phyloP scores from a whole-genome alignment of 1,140 invertebrate genomes.

The Drusus annulatus region DNA sequence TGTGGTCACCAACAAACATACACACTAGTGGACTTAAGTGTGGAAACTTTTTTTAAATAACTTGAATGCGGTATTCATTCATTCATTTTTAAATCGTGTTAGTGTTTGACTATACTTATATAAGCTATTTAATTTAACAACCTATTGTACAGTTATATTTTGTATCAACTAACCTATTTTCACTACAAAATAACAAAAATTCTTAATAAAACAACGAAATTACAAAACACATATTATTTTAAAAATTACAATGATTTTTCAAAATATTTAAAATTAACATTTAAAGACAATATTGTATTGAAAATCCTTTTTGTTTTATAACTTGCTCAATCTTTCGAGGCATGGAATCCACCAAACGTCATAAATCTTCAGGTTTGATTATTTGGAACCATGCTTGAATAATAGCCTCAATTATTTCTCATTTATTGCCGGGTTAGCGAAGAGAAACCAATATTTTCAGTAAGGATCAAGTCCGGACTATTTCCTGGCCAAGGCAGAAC shows the following conservation, averaged over 20 bases:
- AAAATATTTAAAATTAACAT: conserved; percentile 5
- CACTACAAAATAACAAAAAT: not conserved
- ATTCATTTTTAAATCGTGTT: too few species aligned
- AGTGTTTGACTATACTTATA: too few species aligned
- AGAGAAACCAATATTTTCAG: too few species aligned
- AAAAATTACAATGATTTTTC: not conserved
- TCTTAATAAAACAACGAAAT: not conserved
- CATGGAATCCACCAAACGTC: not conserved
- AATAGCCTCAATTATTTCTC: not conserved
- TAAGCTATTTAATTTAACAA: too few species aligned
- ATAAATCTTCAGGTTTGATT: not conserved
- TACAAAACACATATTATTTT: not conserved
- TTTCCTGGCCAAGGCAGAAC: not conserved
- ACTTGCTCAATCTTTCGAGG: not conserved
- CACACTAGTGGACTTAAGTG: too few species aligned
- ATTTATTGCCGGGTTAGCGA: too few species aligned
- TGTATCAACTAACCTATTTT: not conserved
- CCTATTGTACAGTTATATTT: too few species aligned
- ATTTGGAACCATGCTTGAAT: not conserved
- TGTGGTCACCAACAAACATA: too few species aligned
- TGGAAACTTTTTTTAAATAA: too few species aligned
- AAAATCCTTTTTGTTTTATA: not conserved
- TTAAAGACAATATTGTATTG: too few species aligned
- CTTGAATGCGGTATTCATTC: too few species aligned
- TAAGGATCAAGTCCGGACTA: not conserved